Percentiles rank a stretch among this genome's conserved stretches.
Evolutionary conservation across 1,140 invertebrate species (phyloP).

Genomic region (Sipha flava): DNA sequence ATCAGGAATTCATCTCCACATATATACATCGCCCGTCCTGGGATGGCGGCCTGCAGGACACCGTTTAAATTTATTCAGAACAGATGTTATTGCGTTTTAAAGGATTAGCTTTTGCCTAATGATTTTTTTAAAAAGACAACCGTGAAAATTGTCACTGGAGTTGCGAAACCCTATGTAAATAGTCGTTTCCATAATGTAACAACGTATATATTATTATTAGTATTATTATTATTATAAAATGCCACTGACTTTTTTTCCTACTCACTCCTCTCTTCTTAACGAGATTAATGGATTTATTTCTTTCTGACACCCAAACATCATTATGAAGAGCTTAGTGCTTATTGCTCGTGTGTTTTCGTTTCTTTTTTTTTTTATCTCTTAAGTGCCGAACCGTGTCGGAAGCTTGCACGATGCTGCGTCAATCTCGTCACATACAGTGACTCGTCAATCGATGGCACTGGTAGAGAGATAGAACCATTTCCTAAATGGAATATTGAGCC

Average conservation of each 20-base stretch:
- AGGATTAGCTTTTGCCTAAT: slow-evolving; percentile 24
- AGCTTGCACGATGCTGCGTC: background rate
- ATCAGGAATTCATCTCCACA: background rate
- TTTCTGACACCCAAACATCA: slow-evolving; percentile 3
- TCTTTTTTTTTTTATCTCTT: background rate
- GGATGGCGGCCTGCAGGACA: no score
- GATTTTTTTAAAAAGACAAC: slow-evolving; percentile 31
- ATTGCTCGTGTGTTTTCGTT: background rate
- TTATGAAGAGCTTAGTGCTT: slow-evolving; percentile 26
- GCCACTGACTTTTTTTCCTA: background rate
- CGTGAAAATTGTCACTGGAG: background rate
- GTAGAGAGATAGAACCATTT: background rate
- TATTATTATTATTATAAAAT: background rate
- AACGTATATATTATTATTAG: background rate
- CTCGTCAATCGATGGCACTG: background rate
- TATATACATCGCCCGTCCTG: no score
- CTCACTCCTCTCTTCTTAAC: background rate
- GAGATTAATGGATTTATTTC: slow-evolving; percentile 28
- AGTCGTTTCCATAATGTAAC: background rate
- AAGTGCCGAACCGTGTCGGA: slow-evolving; percentile 30
- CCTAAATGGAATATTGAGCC: slow-evolving; percentile 13
- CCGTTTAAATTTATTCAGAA: slow-evolving; percentile 12
- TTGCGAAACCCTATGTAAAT: slow-evolving; percentile 29
- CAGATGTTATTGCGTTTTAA: slow-evolving; percentile 26
- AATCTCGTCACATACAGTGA: background rate